These are phyloP conservation scores for Esox masquinongy DNA, from an alignment of 2,797 vertebrate species.

Conservation along the genomic window DNA sequence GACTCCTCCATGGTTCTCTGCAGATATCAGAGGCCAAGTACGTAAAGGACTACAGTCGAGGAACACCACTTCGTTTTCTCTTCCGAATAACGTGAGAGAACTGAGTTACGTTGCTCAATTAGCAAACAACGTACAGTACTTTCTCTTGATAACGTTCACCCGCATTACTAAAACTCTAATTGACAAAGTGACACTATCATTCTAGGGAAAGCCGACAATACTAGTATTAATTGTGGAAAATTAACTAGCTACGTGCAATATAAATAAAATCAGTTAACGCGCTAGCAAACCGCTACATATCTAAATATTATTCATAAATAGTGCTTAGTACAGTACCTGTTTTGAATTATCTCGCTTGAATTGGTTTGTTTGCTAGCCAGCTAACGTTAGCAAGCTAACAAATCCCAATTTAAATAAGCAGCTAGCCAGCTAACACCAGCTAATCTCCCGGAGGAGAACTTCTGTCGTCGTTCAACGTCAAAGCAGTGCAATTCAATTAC, in stretches of 20 bases:
- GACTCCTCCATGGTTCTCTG: conserved; percentile 11
- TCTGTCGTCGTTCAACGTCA: conserved; percentile 4
- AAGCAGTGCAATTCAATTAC: neutral
- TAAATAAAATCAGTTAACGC: no score
- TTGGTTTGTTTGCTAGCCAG: conserved; percentile 32
- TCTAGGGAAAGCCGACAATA: no score
- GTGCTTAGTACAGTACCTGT: neutral
- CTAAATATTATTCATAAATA: neutral
- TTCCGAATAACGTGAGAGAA: neutral
- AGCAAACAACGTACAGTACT: no score
- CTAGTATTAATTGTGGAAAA: no score
- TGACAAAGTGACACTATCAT: no score
- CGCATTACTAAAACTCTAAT: no score
- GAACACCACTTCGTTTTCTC: neutral
- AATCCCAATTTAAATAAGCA: conserved; percentile 29
- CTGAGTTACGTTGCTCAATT: no score
- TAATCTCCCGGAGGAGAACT: neutral
- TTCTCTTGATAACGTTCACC: no score
- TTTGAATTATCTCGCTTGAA: neutral
- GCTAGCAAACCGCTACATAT: no score
- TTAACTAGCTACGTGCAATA: no score
- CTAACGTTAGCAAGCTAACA: conserved; percentile 4
- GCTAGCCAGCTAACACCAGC: conserved; percentile 20
- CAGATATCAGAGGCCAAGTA: neutral
- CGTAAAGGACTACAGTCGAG: neutral